A percentile compares a stretch with the other conserved stretches of the same genome.
Conservation (phyloP, 2,113 vertebrate species). For the Cochlearius cochlearius region DNA sequence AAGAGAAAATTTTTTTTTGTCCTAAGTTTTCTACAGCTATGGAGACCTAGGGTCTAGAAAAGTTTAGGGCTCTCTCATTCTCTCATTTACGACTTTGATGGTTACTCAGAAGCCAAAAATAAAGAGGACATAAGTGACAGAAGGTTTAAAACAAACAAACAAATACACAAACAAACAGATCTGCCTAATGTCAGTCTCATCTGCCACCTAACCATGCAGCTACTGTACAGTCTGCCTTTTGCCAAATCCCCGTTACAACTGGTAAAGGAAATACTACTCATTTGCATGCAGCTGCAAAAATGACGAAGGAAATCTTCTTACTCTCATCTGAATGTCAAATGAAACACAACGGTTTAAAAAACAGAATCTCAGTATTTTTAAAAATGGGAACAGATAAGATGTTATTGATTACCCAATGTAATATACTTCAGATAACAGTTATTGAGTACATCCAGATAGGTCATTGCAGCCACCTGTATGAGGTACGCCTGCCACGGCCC, state of each 20-base stretch:
- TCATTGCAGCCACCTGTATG: neutral
- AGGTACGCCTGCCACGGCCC: neutral
- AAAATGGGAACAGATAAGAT: neutral
- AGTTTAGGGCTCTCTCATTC: neutral
- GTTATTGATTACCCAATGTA: neutral
- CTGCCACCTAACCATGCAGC: neutral
- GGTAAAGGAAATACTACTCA: neutral
- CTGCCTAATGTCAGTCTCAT: neutral
- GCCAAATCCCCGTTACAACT: neutral
- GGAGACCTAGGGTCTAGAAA: neutral
- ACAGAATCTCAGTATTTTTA: neutral
- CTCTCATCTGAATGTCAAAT: neutral
- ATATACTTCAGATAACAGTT: neutral
- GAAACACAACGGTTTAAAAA: neutral
- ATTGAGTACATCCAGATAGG: neutral
- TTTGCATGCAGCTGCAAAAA: constrained; percentile 35
- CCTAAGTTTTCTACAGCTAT: neutral
- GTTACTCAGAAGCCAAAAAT: neutral
- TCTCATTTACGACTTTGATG: neutral
- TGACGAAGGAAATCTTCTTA: constrained; percentile 13
- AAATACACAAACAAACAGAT: neutral
- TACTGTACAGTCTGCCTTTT: neutral
- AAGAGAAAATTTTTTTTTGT: neutral
- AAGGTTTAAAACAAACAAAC: neutral
- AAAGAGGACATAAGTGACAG: neutral